Evolutionary conservation across 2,797 vertebrate species (phyloP).

Genomic region (Manis crassicaudata): DNA sequence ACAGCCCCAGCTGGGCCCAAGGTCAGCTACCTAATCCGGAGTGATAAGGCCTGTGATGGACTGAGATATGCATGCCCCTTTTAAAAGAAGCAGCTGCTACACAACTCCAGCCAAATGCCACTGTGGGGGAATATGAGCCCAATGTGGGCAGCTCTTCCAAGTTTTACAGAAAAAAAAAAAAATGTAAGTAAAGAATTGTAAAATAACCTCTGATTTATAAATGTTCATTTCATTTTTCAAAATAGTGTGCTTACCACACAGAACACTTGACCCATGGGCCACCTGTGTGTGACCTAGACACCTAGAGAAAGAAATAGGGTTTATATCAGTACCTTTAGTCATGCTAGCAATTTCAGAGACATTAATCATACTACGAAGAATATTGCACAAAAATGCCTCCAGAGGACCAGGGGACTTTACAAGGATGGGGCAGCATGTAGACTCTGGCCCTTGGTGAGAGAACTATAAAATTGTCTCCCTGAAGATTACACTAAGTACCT

Average conservation of each 20-base stretch:
- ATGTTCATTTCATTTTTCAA: not conserved
- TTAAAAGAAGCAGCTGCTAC: not conserved
- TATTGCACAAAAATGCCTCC: not conserved
- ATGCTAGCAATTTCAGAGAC: not conserved
- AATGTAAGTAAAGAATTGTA: not conserved
- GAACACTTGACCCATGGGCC: not conserved
- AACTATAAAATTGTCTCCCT: not conserved
- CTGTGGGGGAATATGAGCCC: fast-evolving
- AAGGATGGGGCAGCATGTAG: not conserved
- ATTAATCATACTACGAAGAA: not conserved
- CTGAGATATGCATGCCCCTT: not conserved
- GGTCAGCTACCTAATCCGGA: too few species aligned
- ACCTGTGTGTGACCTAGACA: not conserved
- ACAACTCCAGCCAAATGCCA: not conserved
- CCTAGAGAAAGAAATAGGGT: not conserved
- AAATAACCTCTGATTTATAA: not conserved
- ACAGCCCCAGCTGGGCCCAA: not conserved
- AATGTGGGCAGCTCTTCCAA: not conserved
- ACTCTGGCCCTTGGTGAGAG: not conserved
- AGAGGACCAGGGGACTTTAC: not conserved
- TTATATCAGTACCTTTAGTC: not conserved
- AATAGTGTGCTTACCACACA: not conserved
- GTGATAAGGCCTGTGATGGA: not conserved
- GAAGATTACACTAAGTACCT: not conserved
- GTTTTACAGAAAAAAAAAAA: not conserved